Conservation (phyloP, 2,888 invertebrate genomes). For the Eugnorisma glareosa region DNA sequence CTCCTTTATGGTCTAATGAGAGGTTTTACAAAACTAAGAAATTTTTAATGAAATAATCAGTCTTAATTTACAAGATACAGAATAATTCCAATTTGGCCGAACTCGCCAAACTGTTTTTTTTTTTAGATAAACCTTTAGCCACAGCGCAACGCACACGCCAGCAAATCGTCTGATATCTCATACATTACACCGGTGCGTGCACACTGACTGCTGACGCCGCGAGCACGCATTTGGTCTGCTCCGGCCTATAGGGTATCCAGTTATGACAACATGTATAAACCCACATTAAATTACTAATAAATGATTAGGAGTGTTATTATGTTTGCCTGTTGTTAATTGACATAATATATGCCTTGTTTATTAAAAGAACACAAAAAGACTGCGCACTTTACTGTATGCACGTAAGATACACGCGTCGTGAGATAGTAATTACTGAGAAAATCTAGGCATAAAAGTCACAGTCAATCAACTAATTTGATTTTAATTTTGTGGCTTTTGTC, state of each 20-base stretch:
- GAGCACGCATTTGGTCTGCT: neutral
- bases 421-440: neutral
- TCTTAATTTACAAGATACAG: constrained; percentile 13
- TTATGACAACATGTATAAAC: neutral
- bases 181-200: neutral
- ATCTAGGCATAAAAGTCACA: neutral
- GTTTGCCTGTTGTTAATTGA: neutral
- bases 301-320: neutral
- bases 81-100: neutral
- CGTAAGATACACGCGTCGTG: neutral
- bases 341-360: neutral
- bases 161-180: neutral
- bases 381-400: neutral
- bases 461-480: neutral
- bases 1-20: neutral
- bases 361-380: neutral
- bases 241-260: neutral
- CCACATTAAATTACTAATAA: neutral
- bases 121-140: neutral
- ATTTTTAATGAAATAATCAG: constrained; percentile 10
- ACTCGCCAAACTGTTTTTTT: neutral
- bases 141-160: too few relatives aligned
- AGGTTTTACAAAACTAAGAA: neutral
- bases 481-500: neutral
- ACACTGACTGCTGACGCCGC: neutral